A percentile compares a stretch with the other conserved stretches of the same genome.
These are phyloP conservation scores for Pegea sp. DNA, from an alignment of 23 tunicate species.

Conservation along the genomic window DNA sequence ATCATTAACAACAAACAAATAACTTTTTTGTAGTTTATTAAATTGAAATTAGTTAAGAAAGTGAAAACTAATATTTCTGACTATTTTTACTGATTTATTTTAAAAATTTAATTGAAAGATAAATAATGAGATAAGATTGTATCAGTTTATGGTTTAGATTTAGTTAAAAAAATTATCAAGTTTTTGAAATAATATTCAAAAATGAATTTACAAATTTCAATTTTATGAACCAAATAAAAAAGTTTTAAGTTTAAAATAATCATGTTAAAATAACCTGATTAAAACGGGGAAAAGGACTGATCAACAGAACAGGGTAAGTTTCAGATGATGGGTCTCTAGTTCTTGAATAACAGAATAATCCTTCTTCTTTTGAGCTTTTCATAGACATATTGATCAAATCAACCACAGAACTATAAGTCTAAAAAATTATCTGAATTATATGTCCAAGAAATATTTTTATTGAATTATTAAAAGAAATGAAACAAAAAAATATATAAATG, in stretches of 20 bases:
- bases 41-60: background rate
- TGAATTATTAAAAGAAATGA: no score
- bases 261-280: constrained; percentile 12
- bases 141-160: no score
- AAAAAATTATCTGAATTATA: background rate
- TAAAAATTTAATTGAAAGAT: no score
- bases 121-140: no score
- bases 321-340: constrained; percentile 13
- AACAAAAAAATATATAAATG: background rate
- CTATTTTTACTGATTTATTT: no score
- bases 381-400: constrained; percentile 50
- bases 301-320: constrained; percentile 40
- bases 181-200: background rate
- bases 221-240: background rate
- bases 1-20: background rate
- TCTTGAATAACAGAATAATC: constrained; percentile 57
- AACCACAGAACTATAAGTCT: constrained; percentile 51
- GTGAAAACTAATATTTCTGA: background rate
- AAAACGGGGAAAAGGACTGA: constrained; percentile 52
- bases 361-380: constrained; percentile 41
- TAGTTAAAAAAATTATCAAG: background rate
- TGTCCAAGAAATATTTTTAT: background rate
- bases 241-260: background rate
- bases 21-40: background rate
- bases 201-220: background rate